Percentiles rank a stretch among this genome's conserved stretches.
These are phyloP conservation scores for Limenitis camilla DNA, from an alignment of 2,888 invertebrate genomes.

Conservation along the genomic window DNA sequence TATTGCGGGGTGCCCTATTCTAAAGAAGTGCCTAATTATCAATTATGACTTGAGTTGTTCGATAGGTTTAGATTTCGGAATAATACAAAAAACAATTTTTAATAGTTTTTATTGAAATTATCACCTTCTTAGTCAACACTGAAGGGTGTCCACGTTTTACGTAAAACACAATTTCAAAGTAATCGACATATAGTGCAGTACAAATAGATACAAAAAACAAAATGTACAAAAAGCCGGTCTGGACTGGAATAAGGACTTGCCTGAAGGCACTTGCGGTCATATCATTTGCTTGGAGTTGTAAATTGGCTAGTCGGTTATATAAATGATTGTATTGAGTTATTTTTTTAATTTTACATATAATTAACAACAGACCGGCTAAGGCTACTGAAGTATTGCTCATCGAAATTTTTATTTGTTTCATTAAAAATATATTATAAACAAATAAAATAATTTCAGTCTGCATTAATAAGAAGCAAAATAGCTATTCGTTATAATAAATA, in stretches of 20 bases:
- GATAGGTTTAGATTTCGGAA: conserved; percentile 21
- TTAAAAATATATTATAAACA: conserved; percentile 2
- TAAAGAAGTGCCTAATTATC: no score
- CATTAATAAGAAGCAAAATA: conserved; percentile 11
- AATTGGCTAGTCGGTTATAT: conserved; percentile 46
- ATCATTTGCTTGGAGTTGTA: conserved; percentile 51
- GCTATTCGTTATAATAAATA: conserved; percentile 1
- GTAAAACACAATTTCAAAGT: conserved; percentile 66
- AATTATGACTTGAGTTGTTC: no score
- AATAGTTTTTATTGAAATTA: conserved; percentile 70
- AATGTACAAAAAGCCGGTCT: conserved; percentile 42
- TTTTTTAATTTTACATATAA: conserved; percentile 4
- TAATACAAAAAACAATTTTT: conserved; percentile 41
- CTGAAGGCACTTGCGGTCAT: conserved; percentile 68
- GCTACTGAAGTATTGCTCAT: conserved; percentile 59
- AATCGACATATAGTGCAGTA: conserved; percentile 41
- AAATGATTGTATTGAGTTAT: conserved; percentile 2
- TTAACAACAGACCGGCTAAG: conserved; percentile 49
- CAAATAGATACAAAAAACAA: conserved; percentile 28
- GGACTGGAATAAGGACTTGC: conserved; percentile 47
- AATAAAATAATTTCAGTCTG: conserved; percentile 15
- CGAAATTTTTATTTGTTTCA: conserved; percentile 29
- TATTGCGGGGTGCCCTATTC: no score
- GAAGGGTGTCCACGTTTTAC: conserved; percentile 71
- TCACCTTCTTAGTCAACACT: conserved; percentile 67